Evolutionary conservation across 2,888 invertebrate genomes (phyloP), one percentile per base, ranked within the genome.

Genomic region (Drosophila setosimentum): DNA sequence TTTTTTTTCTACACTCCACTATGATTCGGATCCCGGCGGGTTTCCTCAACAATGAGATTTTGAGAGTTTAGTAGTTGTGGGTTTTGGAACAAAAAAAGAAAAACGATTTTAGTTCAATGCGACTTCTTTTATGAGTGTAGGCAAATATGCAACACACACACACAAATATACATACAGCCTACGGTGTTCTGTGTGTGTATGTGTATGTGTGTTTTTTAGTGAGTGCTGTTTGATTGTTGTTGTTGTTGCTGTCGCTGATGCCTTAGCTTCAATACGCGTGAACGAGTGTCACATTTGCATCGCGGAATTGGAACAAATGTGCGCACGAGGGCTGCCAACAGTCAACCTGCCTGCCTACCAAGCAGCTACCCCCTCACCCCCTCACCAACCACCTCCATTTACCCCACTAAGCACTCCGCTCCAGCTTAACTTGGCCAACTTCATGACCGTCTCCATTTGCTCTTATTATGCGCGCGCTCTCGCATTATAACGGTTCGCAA

Each of bases 401-500:
- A 6, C n/a, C 6, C 50, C 45, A 29, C 51, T 49, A 45, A 24
- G 45, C 45, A 45, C 24, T 45, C 16, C 16, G 24, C 21, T 45
- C 45, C 45, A 45, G 45, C 45, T 24, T 45, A 24, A 45, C 16
- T 27, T 45, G 60, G 61, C 64, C 53, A 69, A 35, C 62, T 61
- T 60, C 65, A 66, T 45, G 76, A 59, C 73, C 64, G 81, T 69
- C 64, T 55, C 63, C 76, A 68, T 80, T 73, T 53, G 72, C 70
- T 83, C 88, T 85, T 85, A 89, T 85, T 86, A 86, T 88, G 87
- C 81, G 72, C 83, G 72, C 82, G 77, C 84, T 87, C 89, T 81
- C 83, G 87, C 71, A 90, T 87, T 87, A 87, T 87, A 87, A 87
- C 86, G 86, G 86, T 87, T 79, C 73, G 78, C 90, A 89, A 90